Conservation (phyloP, 1,140 invertebrate species). For the Bombus cullumanus region DNA sequence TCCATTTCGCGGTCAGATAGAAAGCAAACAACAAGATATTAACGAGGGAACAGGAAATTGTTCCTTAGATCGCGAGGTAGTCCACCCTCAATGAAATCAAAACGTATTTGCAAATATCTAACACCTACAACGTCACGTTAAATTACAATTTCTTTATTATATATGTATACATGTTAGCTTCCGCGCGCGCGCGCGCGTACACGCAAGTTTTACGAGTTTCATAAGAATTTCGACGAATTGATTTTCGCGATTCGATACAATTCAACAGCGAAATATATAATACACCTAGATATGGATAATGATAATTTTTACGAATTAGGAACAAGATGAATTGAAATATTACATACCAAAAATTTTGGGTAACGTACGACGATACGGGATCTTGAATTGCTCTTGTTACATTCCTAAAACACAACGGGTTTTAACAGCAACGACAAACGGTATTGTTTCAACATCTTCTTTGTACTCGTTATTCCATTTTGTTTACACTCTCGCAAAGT, state of each 20-base stretch:
- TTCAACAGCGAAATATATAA: not conserved
- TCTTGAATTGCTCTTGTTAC: slow-evolving; percentile 67
- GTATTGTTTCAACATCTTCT: slow-evolving; percentile 34
- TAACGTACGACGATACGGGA: slow-evolving; percentile 46
- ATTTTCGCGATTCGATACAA: not conserved
- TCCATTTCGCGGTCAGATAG: no score
- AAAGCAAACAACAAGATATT: no score
- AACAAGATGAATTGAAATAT: slow-evolving; percentile 5
- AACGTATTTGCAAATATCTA: no score
- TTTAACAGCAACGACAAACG: slow-evolving; percentile 66
- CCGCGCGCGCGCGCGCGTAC: no score
- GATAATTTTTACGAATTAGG: not conserved
- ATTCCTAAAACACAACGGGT: slow-evolving; percentile 47
- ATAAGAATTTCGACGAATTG: not conserved
- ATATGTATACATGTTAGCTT: no score
- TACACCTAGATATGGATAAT: not conserved
- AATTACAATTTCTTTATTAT: no score
- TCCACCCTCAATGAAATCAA: no score
- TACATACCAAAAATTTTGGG: slow-evolving; percentile 49
- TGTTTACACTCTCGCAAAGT: not conserved
- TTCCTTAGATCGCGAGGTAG: no score
- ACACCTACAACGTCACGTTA: no score
- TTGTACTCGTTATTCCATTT: not conserved
- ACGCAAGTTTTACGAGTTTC: no score
- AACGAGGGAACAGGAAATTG: no score